Evolutionary conservation across 2,113 vertebrate species (phyloP).

Genomic region (Balaeniceps rex): DNA sequence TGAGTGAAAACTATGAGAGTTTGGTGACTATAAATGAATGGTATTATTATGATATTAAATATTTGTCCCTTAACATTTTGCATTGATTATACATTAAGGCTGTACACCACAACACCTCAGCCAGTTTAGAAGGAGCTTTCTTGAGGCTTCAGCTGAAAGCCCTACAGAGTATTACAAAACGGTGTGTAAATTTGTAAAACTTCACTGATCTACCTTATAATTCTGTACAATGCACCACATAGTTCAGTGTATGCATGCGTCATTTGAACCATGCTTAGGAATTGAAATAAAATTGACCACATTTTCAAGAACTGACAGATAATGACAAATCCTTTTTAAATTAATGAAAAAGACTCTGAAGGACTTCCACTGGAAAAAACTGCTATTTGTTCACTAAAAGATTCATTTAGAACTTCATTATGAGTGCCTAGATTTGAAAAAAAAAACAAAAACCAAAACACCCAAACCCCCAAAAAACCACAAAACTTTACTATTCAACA

Average conservation of each 20-base stretch:
- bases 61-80: not conserved
- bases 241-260: rapidly evolving
- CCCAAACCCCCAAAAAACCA: not conserved
- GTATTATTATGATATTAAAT: not conserved
- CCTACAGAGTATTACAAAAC: not conserved
- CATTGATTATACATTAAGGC: not conserved
- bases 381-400: not conserved
- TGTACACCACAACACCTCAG: not conserved
- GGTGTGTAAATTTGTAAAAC: not conserved
- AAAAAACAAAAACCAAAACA: not conserved
- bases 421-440: not conserved
- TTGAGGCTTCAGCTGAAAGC: not conserved
- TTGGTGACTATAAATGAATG: not conserved
- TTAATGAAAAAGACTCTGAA: not conserved
- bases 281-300: not conserved
- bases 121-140: not conserved
- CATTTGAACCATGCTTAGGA: not conserved
- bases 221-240: not conserved
- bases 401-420: not conserved
- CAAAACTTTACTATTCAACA: not conserved
- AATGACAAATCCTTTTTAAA: not conserved
- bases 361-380: not conserved
- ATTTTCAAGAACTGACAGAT: not conserved
- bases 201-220: not conserved
- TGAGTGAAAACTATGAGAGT: not conserved